A percentile compares a stretch with the other conserved stretches of the same genome.
Conservation (phyloP, 1,140 invertebrate genomes). For the Drosophila insularis region DNA sequence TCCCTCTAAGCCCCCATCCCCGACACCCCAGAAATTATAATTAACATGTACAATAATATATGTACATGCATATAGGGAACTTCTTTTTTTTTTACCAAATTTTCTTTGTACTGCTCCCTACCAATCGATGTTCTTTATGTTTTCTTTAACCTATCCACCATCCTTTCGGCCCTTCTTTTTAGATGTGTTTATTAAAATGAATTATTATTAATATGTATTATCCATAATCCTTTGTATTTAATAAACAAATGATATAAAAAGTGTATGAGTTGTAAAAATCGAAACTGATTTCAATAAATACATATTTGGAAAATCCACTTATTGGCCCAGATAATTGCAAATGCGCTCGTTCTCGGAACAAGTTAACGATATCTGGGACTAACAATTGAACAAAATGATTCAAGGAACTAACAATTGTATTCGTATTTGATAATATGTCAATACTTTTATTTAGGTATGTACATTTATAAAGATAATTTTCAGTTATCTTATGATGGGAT, state of each 20-base stretch:
- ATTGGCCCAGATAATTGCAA: background rate
- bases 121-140: constrained; percentile 26
- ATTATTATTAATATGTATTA: constrained; percentile 78
- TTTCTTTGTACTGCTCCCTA: constrained; percentile 30
- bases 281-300: constrained; percentile 71
- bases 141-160: constrained; percentile 33
- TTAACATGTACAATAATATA: constrained; percentile 3
- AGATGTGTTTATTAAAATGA: constrained; percentile 69
- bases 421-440: constrained; percentile 5
- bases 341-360: background rate
- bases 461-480: constrained; percentile 64
- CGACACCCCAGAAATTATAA: background rate
- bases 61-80: constrained; percentile 19
- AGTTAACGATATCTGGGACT: background rate
- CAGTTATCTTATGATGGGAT: constrained; percentile 56
- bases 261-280: constrained; percentile 63
- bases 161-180: constrained; percentile 41
- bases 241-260: constrained; percentile 71
- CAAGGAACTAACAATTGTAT: no score
- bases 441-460: constrained; percentile 50
- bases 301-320: constrained; percentile 61
- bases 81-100: constrained; percentile 30
- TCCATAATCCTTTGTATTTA: constrained; percentile 76
- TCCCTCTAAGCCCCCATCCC: background rate
- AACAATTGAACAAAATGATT: no score